These are phyloP conservation scores for Cranoglanis bouderius DNA, from an alignment of 2,113 vertebrate species.

Conservation along the genomic window DNA sequence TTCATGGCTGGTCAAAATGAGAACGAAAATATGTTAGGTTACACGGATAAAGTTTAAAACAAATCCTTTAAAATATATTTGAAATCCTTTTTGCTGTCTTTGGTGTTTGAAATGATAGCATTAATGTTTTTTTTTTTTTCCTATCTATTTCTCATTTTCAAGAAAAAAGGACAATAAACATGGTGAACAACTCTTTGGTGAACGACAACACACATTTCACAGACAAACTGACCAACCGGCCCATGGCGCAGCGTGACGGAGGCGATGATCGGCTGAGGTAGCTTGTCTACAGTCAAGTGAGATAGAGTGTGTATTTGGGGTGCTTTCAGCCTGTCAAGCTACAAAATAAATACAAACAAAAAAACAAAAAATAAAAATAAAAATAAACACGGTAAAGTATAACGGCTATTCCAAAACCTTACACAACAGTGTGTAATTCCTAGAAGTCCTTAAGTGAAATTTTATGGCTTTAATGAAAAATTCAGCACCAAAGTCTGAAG, in stretches of 20 bases:
- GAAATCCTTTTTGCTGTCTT: conserved; percentile 16
- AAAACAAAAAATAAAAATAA: not conserved
- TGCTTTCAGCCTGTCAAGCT: not conserved
- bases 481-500: conserved; percentile 11
- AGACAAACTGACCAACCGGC: conserved; percentile 8
- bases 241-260: not conserved
- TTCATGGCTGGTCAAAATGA: not conserved
- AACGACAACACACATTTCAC: not conserved
- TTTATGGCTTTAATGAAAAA: conserved; percentile 28
- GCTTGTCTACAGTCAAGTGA: conserved; percentile 25
- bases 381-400: too few relatives aligned
- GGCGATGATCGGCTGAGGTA: conserved; percentile 33
- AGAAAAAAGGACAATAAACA: not conserved
- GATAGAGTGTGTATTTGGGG: not conserved
- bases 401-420: not conserved
- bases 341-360: conserved; percentile 32
- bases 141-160: not conserved
- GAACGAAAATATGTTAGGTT: not conserved
- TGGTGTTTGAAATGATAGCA: conserved; percentile 35
- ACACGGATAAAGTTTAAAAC: not conserved
- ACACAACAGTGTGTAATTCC: not conserved
- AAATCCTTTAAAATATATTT: conserved; percentile 18
- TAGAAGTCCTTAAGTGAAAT: not conserved
- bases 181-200: conserved; percentile 22
- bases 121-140: not conserved